Percentiles rank a stretch among this genome's conserved stretches.
Evolutionary conservation across 2,113 vertebrate genomes (phyloP).

Genomic region (Reinhardtius hippoglossoides): DNA sequence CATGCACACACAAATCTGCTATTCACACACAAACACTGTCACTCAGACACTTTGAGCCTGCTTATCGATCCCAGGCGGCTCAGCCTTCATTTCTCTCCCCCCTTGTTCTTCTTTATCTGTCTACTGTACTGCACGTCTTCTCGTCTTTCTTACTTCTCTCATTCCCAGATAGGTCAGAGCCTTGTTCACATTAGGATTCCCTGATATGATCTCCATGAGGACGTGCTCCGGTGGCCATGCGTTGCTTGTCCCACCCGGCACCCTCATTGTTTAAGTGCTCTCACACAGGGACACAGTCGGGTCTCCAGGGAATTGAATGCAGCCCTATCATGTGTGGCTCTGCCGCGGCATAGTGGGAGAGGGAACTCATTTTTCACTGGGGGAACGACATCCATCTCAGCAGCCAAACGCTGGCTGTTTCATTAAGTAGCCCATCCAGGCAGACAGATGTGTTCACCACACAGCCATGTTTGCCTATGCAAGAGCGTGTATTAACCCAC

Average conservation of each 20-base stretch:
- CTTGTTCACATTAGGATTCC: constrained; percentile 80
- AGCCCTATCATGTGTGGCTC: constrained; percentile 73
- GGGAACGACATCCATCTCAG: constrained; percentile 79
- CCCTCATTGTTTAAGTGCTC: constrained; percentile 76
- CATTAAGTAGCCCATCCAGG: constrained; percentile 86
- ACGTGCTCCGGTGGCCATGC: constrained; percentile 80
- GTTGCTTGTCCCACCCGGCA: constrained; percentile 75
- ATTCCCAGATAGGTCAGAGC: constrained; percentile 76
- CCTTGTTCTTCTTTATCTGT: constrained; percentile 66
- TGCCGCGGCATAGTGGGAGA: constrained; percentile 61
- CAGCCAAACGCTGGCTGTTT: constrained; percentile 80
- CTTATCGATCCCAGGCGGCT: constrained; percentile 72
- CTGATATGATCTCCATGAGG: constrained; percentile 83
- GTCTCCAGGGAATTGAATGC: constrained; percentile 75
- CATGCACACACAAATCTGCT: background rate
- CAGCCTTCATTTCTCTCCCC: constrained; percentile 58
- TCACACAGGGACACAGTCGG: constrained; percentile 66
- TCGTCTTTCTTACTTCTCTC: constrained; percentile 70
- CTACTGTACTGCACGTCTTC: constrained; percentile 65
- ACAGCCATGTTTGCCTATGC: constrained; percentile 83
- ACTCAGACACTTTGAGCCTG: constrained; percentile 42
- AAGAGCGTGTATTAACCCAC: constrained; percentile 83
- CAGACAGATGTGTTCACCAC: constrained; percentile 82
- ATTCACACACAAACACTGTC: constrained; percentile 35
- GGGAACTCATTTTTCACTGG: constrained; percentile 80